phyloP scores from a whole-genome alignment of 2,888 invertebrate species.

The Lochmaea capreae region DNA sequence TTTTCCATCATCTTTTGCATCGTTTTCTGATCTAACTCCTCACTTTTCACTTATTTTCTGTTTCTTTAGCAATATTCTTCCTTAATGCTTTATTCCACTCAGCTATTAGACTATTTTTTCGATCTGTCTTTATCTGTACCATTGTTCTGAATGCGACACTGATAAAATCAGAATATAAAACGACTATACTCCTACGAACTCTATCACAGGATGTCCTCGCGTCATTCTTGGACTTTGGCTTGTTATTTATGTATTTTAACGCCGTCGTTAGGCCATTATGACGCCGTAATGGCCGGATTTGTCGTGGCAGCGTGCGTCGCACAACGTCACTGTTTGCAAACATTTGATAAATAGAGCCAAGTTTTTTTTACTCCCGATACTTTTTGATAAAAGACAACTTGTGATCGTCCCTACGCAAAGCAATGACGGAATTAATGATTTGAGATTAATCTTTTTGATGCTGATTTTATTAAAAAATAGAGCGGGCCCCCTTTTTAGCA shows the following conservation, averaged over 20 bases:
- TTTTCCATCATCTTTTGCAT: no score
- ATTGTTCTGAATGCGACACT: neutral
- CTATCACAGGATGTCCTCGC: constrained; percentile 60
- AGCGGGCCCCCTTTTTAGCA: no score
- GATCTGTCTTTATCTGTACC: neutral
- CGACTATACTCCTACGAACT: constrained; percentile 49
- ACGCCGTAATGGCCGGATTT: constrained; percentile 67
- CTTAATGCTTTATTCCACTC: no score
- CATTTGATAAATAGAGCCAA: constrained; percentile 64
- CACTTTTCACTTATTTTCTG: no score
- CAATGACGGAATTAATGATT: constrained; percentile 25
- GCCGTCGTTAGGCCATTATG: constrained; percentile 65
- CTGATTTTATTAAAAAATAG: no score
- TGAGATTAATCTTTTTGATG: constrained; percentile 15
- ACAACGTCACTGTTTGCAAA: constrained; percentile 65
- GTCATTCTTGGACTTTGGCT: constrained; percentile 55
- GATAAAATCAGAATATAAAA: constrained; percentile 33
- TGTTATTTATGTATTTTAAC: constrained; percentile 66
- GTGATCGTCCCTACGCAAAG: constrained; percentile 10
- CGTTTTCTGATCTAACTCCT: no score
- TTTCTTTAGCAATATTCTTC: no score
- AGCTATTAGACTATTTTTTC: neutral
- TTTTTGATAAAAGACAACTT: constrained; percentile 18
- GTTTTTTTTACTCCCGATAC: constrained; percentile 43
- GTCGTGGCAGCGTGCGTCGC: constrained; percentile 63